A percentile compares a stretch with the other conserved stretches of the same genome.
Conservation (phyloP, 2,888 invertebrate species). For the Azorinus chamasolen region DNA sequence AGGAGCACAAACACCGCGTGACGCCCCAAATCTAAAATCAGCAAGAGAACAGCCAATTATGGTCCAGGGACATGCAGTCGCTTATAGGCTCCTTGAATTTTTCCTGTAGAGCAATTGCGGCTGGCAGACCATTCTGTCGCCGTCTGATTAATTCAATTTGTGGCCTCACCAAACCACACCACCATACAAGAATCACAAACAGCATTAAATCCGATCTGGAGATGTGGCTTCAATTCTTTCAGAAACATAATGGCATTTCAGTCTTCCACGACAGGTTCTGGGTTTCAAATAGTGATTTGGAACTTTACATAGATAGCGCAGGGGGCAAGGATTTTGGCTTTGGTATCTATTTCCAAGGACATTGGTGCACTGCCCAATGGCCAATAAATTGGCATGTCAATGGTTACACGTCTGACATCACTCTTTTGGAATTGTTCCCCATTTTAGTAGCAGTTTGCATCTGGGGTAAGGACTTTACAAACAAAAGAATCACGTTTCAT, state of each 20-base stretch:
- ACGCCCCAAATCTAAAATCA: constrained; percentile 21
- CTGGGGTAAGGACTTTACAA: constrained; percentile 7
- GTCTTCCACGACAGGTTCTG: constrained; percentile 36
- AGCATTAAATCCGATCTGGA: constrained; percentile 17
- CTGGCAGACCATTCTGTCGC: constrained; percentile 25
- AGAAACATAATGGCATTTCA: constrained; percentile 30
- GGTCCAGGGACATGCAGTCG: too few species aligned
- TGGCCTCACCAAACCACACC: too few species aligned
- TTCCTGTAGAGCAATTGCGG: constrained; percentile 22
- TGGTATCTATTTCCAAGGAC: constrained; percentile 25
- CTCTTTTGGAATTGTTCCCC: constrained; percentile 20
- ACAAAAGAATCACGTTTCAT: constrained; percentile 16
- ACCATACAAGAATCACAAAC: constrained; percentile 25
- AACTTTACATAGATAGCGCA: constrained; percentile 20
- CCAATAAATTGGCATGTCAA: constrained; percentile 6
- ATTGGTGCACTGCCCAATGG: constrained; percentile 20
- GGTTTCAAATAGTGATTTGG: constrained; percentile 16
- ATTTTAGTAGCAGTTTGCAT: constrained; percentile 16
- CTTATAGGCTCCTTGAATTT: constrained; percentile 37
- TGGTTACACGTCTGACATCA: constrained; percentile 22
- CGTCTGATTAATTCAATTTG: constrained; percentile 16
- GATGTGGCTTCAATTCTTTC: constrained; percentile 28
- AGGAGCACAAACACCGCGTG: constrained; percentile 10
- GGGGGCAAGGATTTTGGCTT: constrained; percentile 14
- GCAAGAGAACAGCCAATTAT: too few species aligned